Percentiles rank a stretch among this genome's conserved stretches.
Conservation (phyloP, 1,140 invertebrate genomes). For the Drosophila littoralis region DNA sequence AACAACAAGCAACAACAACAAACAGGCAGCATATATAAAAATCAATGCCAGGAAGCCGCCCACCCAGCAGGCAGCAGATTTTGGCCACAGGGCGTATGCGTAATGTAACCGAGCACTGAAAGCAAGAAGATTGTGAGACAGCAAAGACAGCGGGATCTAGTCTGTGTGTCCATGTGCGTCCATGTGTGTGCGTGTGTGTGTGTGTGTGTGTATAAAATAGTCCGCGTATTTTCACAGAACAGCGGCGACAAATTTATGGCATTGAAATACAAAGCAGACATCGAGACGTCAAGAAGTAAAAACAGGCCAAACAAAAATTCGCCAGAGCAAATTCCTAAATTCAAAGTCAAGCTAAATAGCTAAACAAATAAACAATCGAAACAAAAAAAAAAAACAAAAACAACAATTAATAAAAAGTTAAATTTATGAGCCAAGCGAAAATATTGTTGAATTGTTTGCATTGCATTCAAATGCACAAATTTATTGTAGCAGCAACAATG, state of each 20-base stretch:
- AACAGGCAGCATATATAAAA: constrained; percentile 60
- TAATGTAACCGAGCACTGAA: constrained; percentile 55
- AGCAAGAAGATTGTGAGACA: constrained; percentile 26
- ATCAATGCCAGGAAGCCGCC: constrained; percentile 74
- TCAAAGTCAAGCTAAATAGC: constrained; percentile 60
- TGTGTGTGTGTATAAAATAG: constrained; percentile 13
- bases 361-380: constrained; percentile 70
- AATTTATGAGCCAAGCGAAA: constrained; percentile 58
- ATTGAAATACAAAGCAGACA: constrained; percentile 79
- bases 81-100: constrained; percentile 64
- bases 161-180: not conserved
- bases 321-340: constrained; percentile 13
- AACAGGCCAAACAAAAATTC: constrained; percentile 10
- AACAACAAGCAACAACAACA: constrained; percentile 35
- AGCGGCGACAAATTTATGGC: constrained; percentile 77
- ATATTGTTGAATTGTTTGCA: constrained; percentile 45
- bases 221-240: constrained; percentile 44
- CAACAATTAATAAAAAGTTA: constrained; percentile 48
- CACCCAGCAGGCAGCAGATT: constrained; percentile 38
- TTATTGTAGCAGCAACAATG: constrained; percentile 48
- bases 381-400: not conserved
- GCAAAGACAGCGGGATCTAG: not conserved
- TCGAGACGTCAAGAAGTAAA: constrained; percentile 66
- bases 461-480: constrained; percentile 67
- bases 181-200: constrained; percentile 6